These are phyloP conservation scores for Actias luna DNA, from an alignment of 2,888 invertebrate species.

Conservation along the genomic window DNA sequence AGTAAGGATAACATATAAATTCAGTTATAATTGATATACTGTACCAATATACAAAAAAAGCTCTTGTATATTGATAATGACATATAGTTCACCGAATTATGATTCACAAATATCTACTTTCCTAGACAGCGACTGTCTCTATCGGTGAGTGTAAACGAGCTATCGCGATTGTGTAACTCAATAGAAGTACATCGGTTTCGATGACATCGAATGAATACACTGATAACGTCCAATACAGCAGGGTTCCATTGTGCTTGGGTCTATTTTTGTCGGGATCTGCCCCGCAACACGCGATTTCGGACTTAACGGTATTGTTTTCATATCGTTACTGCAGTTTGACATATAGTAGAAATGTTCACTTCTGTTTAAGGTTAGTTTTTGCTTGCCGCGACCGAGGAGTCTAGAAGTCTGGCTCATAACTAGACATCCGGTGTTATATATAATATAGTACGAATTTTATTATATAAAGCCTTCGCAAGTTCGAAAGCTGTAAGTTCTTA, in stretches of 20 bases:
- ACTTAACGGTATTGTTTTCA: constrained; percentile 17
- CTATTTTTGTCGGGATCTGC: constrained; percentile 16
- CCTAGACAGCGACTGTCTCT: background rate
- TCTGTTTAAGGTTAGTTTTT: background rate
- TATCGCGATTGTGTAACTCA: constrained; percentile 30
- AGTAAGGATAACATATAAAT: no score
- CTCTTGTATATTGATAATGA: no score
- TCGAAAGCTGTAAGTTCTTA: no score
- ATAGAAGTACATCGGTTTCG: constrained; percentile 31
- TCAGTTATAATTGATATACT: no score
- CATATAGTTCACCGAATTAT: no score
- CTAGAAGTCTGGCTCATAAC: background rate
- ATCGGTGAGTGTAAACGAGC: constrained; percentile 9
- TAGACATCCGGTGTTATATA: no score
- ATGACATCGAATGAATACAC: constrained; percentile 43
- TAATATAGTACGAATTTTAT: no score
- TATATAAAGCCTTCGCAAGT: no score
- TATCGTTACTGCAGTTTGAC: constrained; percentile 2
- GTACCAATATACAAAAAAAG: no score
- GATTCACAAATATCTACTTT: background rate
- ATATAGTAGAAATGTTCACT: background rate
- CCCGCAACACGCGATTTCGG: constrained; percentile 14
- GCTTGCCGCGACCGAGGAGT: background rate
- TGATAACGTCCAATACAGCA: constrained; percentile 32
- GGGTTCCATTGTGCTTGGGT: constrained; percentile 24